phyloP scores from a whole-genome alignment of 2,888 invertebrate genomes.

The Muscina levida region DNA sequence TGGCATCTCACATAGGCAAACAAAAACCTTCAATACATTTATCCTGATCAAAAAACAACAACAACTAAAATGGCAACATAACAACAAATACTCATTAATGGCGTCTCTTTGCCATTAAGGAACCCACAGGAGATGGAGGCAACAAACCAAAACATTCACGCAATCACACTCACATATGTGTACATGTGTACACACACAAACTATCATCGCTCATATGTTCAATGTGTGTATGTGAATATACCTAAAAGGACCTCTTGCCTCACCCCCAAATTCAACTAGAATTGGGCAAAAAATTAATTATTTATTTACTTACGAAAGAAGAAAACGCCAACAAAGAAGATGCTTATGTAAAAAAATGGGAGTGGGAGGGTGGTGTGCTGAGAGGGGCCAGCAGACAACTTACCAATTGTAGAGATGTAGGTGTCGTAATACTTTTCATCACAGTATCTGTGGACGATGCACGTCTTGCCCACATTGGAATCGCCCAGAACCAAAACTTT shows the following conservation, averaged over 20 bases:
- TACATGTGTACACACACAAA: neutral
- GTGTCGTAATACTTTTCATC: constrained; percentile 94
- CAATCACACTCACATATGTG: neutral
- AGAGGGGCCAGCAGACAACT: constrained; percentile 80
- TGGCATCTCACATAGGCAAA: constrained; percentile 15
- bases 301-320: constrained; percentile 22
- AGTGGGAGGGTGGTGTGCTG: no score
- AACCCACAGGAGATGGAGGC: neutral
- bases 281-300: constrained; percentile 30
- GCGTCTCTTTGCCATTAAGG: constrained; percentile 1
- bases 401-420: constrained; percentile 94
- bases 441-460: constrained; percentile 93
- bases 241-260: constrained; percentile 10
- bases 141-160: neutral
- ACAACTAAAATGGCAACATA: constrained; percentile 3
- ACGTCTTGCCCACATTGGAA: constrained; percentile 94
- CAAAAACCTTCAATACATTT: no score
- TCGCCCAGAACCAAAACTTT: constrained; percentile 93
- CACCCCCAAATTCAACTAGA: neutral
- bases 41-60: neutral
- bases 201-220: neutral
- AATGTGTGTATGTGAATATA: no score
- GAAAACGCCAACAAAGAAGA: constrained; percentile 8
- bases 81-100: constrained; percentile 3
- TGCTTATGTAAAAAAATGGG: constrained; percentile 28